Percentiles rank a stretch among this genome's conserved stretches.
Conservation (phyloP, 2,113 vertebrate species). For the Cyanoderma ruficeps region DNA sequence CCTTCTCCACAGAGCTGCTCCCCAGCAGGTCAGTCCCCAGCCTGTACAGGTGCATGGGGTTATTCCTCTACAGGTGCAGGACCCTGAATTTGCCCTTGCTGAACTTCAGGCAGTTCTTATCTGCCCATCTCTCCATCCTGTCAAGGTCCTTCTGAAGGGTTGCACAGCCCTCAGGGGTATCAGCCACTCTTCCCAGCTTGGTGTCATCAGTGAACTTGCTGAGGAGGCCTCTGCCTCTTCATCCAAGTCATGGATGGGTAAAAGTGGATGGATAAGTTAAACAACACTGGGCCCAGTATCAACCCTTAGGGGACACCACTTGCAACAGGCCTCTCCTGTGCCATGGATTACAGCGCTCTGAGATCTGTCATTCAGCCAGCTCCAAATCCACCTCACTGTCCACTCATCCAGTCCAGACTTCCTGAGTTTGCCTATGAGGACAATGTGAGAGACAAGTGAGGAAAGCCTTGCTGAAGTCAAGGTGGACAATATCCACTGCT, state of each 20-base stretch:
- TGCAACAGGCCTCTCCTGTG: neutral
- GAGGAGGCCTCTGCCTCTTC: rapidly evolving
- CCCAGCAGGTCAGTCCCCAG: neutral
- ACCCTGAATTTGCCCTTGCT: neutral
- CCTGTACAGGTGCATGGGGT: neutral
- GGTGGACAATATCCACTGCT: neutral
- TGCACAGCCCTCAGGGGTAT: neutral
- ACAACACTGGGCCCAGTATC: too few species aligned
- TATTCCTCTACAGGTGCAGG: neutral
- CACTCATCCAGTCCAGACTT: neutral
- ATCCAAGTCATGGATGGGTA: neutral
- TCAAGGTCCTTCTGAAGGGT: rapidly evolving
- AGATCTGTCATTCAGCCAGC: neutral
- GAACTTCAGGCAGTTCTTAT: neutral
- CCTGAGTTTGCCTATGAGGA: neutral
- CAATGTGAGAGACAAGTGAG: too few species aligned
- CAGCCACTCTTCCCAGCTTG: neutral
- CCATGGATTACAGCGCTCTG: neutral
- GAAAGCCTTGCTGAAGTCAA: neutral
- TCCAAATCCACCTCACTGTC: neutral
- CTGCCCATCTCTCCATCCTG: neutral
- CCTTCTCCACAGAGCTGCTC: neutral
- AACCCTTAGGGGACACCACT: neutral
- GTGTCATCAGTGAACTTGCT: neutral
- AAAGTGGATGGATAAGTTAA: neutral